phyloP scores from a whole-genome alignment of 2,888 invertebrate genomes.

The Caradrina kadenii region DNA sequence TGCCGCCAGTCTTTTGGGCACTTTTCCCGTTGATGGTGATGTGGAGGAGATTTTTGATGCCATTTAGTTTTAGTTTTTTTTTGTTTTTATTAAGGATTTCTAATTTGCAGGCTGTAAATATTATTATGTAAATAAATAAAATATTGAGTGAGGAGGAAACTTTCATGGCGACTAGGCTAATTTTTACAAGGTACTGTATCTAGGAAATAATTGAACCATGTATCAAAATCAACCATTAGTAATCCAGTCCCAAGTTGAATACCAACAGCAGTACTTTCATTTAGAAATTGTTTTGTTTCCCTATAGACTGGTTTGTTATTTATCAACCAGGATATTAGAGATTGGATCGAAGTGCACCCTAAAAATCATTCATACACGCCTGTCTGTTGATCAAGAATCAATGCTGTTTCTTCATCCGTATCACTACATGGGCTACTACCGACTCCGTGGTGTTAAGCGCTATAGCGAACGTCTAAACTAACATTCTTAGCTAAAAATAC shows the following conservation, averaged over 20 bases:
- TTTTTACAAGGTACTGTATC: neutral
- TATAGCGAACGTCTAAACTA: constrained; percentile 64
- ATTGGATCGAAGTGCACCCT: neutral
- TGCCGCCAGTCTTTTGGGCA: too few species aligned
- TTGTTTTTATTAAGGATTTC: too few species aligned
- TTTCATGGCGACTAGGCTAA: neutral
- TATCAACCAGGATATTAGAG: neutral
- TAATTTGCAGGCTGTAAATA: too few species aligned
- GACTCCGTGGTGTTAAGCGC: constrained; percentile 51
- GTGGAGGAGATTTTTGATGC: too few species aligned
- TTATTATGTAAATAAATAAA: too few species aligned
- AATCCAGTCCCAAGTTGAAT: neutral
- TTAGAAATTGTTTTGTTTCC: neutral
- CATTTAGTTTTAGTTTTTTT: too few species aligned
- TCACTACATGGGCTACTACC: constrained; percentile 48
- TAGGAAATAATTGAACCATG: neutral
- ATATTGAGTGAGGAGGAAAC: too few species aligned
- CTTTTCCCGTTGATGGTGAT: too few species aligned
- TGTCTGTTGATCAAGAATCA: constrained; percentile 19
- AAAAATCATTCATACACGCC: neutral
- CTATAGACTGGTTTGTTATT: neutral
- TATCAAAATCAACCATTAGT: neutral
- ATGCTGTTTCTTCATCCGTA: constrained; percentile 37
- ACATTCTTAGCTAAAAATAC: constrained; percentile 68
- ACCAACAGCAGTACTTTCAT: neutral